phyloP scores from a whole-genome alignment of 1,140 invertebrate genomes.

The Pseudomyrmex dendroicus region DNA sequence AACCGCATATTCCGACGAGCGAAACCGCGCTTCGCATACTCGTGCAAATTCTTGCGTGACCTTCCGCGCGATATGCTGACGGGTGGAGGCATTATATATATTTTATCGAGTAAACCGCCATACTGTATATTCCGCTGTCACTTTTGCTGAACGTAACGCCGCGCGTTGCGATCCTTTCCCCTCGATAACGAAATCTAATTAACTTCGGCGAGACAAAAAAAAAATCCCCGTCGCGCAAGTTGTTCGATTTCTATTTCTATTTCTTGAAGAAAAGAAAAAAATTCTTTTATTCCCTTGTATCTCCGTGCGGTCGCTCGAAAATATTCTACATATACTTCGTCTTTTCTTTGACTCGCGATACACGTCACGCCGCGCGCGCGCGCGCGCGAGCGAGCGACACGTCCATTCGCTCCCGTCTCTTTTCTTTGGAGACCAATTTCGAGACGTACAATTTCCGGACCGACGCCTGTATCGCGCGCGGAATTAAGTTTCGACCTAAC shows the following conservation, averaged over 20 bases:
- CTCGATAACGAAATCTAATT: constrained; percentile 42
- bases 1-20: constrained; percentile 80
- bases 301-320: too few species aligned
- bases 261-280: neutral
- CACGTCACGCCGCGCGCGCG: neutral
- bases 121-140: constrained; percentile 38
- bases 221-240: neutral
- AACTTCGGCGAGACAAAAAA: neutral
- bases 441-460: constrained; percentile 35
- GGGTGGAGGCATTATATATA: constrained; percentile 42
- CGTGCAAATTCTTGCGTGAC: constrained; percentile 58
- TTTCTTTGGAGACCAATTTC: constrained; percentile 45
- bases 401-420: constrained; percentile 11
- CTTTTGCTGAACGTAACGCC: constrained; percentile 9
- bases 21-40: constrained; percentile 64
- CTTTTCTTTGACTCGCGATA: neutral
- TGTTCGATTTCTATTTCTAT: neutral
- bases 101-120: constrained; percentile 47
- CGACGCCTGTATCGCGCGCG: constrained; percentile 53
- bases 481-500: constrained; percentile 55
- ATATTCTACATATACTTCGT: too few species aligned
- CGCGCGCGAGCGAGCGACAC: neutral
- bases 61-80: constrained; percentile 41
- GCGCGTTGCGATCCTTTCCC: neutral
- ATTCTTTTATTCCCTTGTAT: neutral